Base-by-base conservation (phyloP, 2,797 vertebrate genomes). In the Cryptoprocta ferox region DNA sequence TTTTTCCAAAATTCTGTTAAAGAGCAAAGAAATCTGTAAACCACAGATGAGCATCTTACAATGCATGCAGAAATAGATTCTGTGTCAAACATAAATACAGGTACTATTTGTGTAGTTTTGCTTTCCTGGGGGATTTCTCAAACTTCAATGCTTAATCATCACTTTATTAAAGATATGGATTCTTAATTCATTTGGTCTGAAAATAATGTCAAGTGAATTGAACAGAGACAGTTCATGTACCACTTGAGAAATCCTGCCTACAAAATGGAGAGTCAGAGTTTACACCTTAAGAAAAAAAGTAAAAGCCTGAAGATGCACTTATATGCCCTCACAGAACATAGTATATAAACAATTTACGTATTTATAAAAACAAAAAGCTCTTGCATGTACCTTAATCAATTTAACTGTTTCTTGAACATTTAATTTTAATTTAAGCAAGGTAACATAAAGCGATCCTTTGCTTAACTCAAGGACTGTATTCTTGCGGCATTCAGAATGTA, bases 391-490 rank as follows among this genome's bases (percentile, higher is more conserved):
- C 13, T 42, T 63, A 85, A 93, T 35, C 14, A 82, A 75, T 89
- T 91, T 89, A 18, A 79, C 0, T 39, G 1, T 35, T 83, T 75
- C 3, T 61, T 71, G 12, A 88, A 16, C 37, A 76, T 85, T 95
- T 61, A 66, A 66, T 89, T 91, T 97, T 68, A 26, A 88, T 78
- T 82, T 42, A 96, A 91, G 66, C 21, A 61, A 95, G 13, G 16
- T 37, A 90, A 93, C 65, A 95, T 88, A 85, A 53, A 79, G 5
- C 11, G 56, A 42, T 48, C 7, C n/a, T 85, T 96, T 45, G 24
- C 26, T 89, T 68, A 59, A 90, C 59, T 79, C 45, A 75, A 78
- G 15, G 6, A 94, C 63, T 71, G 50, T 26, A 53, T 93, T 78
- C 66, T 82, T 37, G 35, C 4, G n/a, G 35, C 16, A 3, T 21